Evolutionary conservation across 2,888 invertebrate genomes (phyloP), one percentile per base, ranked within the genome.

Genomic region (Hyppa rectilinea): DNA sequence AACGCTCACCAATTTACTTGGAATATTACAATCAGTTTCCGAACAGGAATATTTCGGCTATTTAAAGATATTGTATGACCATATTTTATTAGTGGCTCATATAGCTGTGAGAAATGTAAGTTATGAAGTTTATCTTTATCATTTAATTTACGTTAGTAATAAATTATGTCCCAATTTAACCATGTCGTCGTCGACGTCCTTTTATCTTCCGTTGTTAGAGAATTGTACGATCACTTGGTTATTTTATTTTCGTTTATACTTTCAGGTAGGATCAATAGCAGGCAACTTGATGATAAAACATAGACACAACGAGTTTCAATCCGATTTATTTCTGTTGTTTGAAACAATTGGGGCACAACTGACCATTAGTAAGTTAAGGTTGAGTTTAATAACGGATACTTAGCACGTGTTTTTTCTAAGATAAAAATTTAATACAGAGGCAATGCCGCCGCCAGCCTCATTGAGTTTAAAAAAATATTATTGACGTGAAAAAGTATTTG

Each of bases 201-300:
- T n/a, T n/a, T n/a, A n/a, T 36, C 2, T 23, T 56, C 38, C 0
- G 23, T 38, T 4, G 23, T 38, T 6, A 29, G 2, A 50, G 50
- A 34, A 17, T 23, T 23, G 23, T 1, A n/a, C 12, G 14, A 23
- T 29, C 4, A 23, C 20, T 14, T 4, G 10, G 2, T 5, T 14
- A 31, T 53, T 43, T 50, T 12, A 3, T 26, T 67, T 40, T 36
- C 2, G 4, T 38, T 53, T 7, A 31, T 50, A 10, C 14, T 85
- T 91, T 64, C 87, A 97, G 97, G 94, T 96, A 72, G 97, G 97
- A 40, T 97, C 97, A 1, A 91, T 98, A 77, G 97, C 97, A 45
- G 98, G 98, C 0, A 98, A 98, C 87, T 88, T 98, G 69, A 96
- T 97, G 92, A 95, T 97, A 71, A 98, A 98, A 88, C 96, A 97